These are phyloP conservation scores for Atta cephalotes DNA, from an alignment of 1,140 invertebrate species.

Conservation along the genomic window DNA sequence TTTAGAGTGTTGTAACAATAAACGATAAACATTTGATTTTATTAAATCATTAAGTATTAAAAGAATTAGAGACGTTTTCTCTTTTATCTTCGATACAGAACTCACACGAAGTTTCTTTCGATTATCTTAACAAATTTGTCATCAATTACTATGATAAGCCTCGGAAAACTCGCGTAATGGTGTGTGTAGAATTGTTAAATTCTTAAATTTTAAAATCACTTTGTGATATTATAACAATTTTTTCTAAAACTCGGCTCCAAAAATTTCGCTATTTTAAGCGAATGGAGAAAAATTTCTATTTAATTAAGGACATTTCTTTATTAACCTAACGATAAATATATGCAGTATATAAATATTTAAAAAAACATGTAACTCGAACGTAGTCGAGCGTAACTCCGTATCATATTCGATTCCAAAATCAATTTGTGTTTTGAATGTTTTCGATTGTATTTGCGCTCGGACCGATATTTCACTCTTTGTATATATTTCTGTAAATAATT, in stretches of 20 bases:
- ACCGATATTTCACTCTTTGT: neutral
- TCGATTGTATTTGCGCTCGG: neutral
- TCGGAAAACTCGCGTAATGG: neutral
- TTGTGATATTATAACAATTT: constrained; percentile 31
- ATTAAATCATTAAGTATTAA: too few species aligned
- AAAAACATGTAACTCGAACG: neutral
- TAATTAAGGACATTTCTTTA: constrained; percentile 31
- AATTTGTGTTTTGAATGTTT: neutral
- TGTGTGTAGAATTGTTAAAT: constrained; percentile 16
- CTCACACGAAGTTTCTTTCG: neutral
- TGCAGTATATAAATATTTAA: constrained; percentile 1
- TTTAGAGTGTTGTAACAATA: constrained; percentile 13
- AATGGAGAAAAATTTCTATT: constrained; percentile 24
- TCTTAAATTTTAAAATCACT: constrained; percentile 37
- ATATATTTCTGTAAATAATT: constrained; percentile 7
- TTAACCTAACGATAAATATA: constrained; percentile 15
- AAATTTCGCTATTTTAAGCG: neutral
- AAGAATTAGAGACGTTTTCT: neutral
- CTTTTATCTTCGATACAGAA: neutral
- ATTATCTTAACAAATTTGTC: constrained; percentile 6
- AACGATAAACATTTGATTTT: constrained; percentile 2
- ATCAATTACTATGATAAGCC: neutral
- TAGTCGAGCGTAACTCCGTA: neutral
- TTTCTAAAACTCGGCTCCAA: neutral
- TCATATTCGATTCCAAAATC: neutral